Base-by-base conservation (phyloP, 2,888 invertebrate species). In the Ormia ochracea region DNA sequence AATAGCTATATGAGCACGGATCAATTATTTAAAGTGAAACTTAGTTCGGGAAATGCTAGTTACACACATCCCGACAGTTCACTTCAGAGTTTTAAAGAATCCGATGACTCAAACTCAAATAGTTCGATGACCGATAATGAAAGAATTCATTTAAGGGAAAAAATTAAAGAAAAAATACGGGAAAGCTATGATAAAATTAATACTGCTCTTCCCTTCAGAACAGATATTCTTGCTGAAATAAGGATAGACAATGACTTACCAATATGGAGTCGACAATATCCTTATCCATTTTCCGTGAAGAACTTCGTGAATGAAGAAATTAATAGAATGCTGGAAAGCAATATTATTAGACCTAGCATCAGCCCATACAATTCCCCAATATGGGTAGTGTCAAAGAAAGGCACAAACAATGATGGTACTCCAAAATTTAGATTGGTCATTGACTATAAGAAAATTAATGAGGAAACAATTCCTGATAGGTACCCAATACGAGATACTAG, bases 191-290 rank as follows among this genome's bases (percentile, higher is more conserved):
- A 4, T 26, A 36, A 14, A 10, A 76, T 76, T 58, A 61, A 70
- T 52, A 76, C 41, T 38, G 66, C 14, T 17, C 28, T 79, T 43
- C 78, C 81, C 5, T 78, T 73, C 52, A n/a, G 65, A 12, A 81
- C 73, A 41, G 73, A 81, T 45, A 48, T 82, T 19, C 76, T 26
- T 21, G 79, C 69, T n/a, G 66, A 77, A 61, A 79, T 81, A 23
- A 19, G 70, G 31, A 81, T 70, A 43, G 70, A 31, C 17, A 41
- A 58, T 50, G 74, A 70, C 41, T 54, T 21, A 9, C 74, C 74
- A 21, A 66, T 78, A 48, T 78, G 66, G 41, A 78, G 54, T 28
- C 75, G 61, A 36, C 72, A 80, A 61, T 78, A 82, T 43, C 59
- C 78, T 2, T 76, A 78, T 33, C 78, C 77, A 0, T 28, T 81